Evolutionary conservation across 2,113 vertebrate genomes (phyloP).

Genomic region (Struthio camelus): DNA sequence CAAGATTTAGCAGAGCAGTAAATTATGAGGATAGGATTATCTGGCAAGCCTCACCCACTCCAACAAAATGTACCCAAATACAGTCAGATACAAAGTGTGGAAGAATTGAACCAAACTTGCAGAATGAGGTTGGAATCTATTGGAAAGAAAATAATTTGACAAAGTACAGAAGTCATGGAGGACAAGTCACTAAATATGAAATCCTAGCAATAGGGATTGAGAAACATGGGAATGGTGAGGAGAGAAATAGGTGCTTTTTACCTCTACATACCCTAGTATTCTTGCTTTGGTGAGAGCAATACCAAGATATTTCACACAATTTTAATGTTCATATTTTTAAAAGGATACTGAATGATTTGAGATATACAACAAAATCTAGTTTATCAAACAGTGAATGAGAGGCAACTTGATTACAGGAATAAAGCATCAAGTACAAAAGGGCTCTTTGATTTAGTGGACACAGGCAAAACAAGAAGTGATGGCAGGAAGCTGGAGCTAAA

Average conservation of each 20-base stretch:
- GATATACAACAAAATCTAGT: not conserved
- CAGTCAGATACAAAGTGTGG: not conserved
- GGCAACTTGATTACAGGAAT: slow-evolving; percentile 26
- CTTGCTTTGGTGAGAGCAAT: not conserved
- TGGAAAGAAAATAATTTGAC: not conserved
- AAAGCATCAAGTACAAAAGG: slow-evolving; percentile 36
- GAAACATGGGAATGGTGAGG: not conserved
- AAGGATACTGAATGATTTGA: not conserved
- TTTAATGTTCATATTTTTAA: not conserved
- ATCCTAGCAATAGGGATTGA: not conserved
- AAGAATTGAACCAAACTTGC: not conserved
- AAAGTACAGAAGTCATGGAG: not conserved
- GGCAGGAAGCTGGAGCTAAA: not conserved
- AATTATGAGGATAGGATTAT: not conserved
- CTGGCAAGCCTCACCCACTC: not conserved
- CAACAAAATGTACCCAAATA: not conserved
- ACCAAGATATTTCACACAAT: not conserved
- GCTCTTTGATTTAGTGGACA: not conserved
- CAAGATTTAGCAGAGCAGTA: not conserved
- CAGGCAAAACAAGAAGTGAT: not conserved
- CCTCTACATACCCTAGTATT: not conserved
- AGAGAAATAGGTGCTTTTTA: not conserved
- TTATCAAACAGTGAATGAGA: not conserved
- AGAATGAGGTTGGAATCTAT: not conserved
- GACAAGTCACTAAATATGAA: not conserved